Conservation (phyloP, 2,888 invertebrate genomes). For the Strigamia maritima region DNA sequence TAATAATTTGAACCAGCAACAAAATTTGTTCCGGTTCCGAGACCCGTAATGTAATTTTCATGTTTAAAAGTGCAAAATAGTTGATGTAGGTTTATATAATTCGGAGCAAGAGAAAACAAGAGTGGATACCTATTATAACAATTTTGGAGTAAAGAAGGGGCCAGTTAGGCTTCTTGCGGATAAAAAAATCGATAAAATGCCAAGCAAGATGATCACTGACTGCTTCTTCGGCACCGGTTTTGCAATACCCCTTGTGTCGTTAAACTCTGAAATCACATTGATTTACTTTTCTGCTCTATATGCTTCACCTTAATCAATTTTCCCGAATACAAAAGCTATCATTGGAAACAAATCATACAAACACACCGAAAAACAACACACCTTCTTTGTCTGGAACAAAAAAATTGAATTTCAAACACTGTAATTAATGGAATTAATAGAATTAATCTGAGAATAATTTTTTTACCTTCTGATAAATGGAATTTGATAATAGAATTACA, state of each 20-base stretch:
- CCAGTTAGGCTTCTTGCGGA: neutral
- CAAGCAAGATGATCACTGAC: constrained; percentile 22
- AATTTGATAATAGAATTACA: no score
- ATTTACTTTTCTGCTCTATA: neutral
- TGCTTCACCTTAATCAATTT: constrained; percentile 5
- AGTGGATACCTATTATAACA: neutral
- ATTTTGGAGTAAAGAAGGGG: neutral
- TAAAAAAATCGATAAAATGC: constrained; percentile 6
- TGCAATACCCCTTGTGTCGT: constrained; percentile 22
- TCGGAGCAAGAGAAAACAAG: neutral
- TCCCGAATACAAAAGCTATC: neutral
- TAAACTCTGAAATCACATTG: constrained; percentile 25
- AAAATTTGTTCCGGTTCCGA: neutral
- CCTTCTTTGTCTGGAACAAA: neutral
- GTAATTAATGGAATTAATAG: neutral
- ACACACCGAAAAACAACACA: neutral
- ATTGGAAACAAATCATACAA: neutral
- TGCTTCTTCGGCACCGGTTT: neutral
- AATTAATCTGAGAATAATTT: no score
- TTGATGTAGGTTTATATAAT: no score
- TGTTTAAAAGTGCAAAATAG: no score
- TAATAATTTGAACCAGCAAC: neutral
- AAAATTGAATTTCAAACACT: neutral
- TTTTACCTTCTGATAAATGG: no score
- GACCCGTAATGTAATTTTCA: neutral